Base-by-base conservation (phyloP, 2,888 invertebrate genomes). In the Noctuana brunneofusca region DNA sequence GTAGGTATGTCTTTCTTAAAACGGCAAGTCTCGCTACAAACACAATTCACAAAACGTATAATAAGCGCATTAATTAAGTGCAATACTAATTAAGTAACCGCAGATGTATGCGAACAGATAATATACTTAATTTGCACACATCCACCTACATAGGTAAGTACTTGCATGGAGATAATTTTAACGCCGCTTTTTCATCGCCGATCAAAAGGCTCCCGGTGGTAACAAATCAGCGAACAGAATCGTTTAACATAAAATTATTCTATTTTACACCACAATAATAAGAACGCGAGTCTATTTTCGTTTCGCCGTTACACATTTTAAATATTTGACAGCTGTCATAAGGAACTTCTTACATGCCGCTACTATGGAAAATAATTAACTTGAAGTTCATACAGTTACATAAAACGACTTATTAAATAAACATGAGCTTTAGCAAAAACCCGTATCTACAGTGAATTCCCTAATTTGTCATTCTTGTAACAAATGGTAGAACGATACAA, bases 371-470 rank as follows among this genome's bases (percentile, higher is more conserved):
- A 60, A 46, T 48, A 60, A 60, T 60, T 60, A 27, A 48, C 60
- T 54, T 27, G 46, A 60, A 35, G 24, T 48, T 46, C 6, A 32
- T 18, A 38, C 35, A 48, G 43, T 24, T 12, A 54, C 58, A 54
- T 48, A 54, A 43, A 46, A 60, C 54, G 46, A 60, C 54, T 60
- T 35, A 60, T 60, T 60, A 27, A 24, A 60, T 46, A 60, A 46
- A 46, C 54, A 54, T 54, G 54, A 54, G 46, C 46, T 9, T 53
- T 14, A 46, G 32, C 24, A 54, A 46, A 54, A 60, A 60, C 53
- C n/a, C 14, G 46, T 53, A 53, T 22, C 12, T 8, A 16, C 60
- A 54, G 16, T 54, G 54, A 60, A 60, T 38, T 54, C 14, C 59
- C 32, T 60, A 53, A 53, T 60, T 60, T 54, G 59, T 60, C 46